Percentiles rank a stretch among this genome's conserved stretches.
phyloP scores from a whole-genome alignment of 2,888 invertebrate genomes.

The Lochmaea crataegi region DNA sequence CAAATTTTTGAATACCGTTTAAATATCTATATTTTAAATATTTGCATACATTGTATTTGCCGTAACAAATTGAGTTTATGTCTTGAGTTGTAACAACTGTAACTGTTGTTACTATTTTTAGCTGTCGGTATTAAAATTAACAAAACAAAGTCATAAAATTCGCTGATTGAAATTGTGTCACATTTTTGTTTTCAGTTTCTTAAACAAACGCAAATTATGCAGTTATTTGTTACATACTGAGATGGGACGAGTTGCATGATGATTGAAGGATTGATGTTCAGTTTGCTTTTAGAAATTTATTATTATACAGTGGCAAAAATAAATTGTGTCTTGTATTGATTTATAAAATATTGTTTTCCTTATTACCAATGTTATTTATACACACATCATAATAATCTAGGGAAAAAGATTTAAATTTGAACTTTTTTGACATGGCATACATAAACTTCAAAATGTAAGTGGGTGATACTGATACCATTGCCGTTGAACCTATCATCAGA shows the following conservation, averaged over 20 bases:
- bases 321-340: too few species aligned
- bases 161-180: background rate
- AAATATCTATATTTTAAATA: background rate
- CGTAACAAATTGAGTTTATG: background rate
- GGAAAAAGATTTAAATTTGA: too few species aligned
- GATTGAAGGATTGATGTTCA: background rate
- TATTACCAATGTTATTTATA: too few species aligned
- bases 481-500: too few species aligned
- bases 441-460: too few species aligned
- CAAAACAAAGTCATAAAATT: conserved; percentile 5
- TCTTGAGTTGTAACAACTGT: background rate
- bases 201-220: background rate
- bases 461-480: too few species aligned
- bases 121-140: background rate
- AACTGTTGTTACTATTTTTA: conserved; percentile 1
- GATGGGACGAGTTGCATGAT: background rate
- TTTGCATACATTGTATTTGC: conserved; percentile 2
- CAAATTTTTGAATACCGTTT: too few species aligned
- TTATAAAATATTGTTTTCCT: too few species aligned
- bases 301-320: too few species aligned
- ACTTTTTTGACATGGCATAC: too few species aligned
- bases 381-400: too few species aligned
- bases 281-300: too few species aligned
- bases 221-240: background rate
- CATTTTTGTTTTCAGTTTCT: background rate